A percentile compares a stretch with the other conserved stretches of the same genome.
Evolutionary conservation across 2,797 vertebrate species (phyloP).

Genomic region (Spheniscus humboldti): DNA sequence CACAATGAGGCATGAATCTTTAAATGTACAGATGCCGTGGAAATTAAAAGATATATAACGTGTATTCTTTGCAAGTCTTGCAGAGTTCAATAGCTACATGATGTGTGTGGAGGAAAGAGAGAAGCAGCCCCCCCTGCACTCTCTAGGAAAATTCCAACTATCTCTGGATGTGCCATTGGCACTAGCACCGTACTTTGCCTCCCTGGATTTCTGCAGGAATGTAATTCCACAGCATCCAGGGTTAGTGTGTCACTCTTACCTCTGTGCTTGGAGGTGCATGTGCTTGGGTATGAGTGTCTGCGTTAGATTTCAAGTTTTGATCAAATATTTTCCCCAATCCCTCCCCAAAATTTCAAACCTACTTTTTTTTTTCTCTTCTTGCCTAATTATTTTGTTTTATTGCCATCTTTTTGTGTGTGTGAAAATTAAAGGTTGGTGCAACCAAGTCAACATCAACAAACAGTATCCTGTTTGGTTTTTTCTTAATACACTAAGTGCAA

Average conservation of each 20-base stretch:
- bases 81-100: slow-evolving; percentile 25
- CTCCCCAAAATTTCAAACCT: not conserved
- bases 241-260: not conserved
- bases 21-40: slow-evolving; percentile 2
- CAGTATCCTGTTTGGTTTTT: not conserved
- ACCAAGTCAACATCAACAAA: not conserved
- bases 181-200: not conserved
- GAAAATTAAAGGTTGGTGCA: not conserved
- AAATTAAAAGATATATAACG: slow-evolving; percentile 43
- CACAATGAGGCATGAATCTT: slow-evolving; percentile 2
- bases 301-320: not conserved
- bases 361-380: not conserved
- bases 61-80: slow-evolving; percentile 31
- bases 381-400: not conserved
- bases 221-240: not conserved
- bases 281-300: not conserved
- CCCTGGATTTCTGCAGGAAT: not conserved
- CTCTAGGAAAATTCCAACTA: not conserved
- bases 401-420: not conserved
- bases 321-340: not conserved
- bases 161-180: not conserved
- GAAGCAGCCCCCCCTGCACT: not conserved
- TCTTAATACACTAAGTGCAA: not conserved
- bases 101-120: not conserved
- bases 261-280: not conserved